Percentiles rank a stretch among this genome's conserved stretches.
These are phyloP conservation scores for Slavum lentiscoides DNA, from an alignment of 2,888 invertebrate species.

Conservation along the genomic window DNA sequence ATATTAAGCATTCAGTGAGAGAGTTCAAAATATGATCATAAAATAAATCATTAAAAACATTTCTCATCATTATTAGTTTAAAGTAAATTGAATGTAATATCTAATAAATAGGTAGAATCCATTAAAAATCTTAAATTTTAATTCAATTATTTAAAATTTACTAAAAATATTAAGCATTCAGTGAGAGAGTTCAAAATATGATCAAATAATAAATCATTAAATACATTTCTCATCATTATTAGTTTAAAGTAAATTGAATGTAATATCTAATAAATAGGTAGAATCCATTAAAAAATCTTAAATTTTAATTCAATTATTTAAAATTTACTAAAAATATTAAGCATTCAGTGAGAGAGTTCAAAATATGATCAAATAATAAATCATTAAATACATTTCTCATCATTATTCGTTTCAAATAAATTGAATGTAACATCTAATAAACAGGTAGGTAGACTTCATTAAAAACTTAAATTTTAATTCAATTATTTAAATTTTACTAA, in stretches of 20 bases:
- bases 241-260: not conserved
- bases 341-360: conserved; percentile 48
- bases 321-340: not conserved
- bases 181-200: conserved; percentile 48
- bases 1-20: no score
- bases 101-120: not conserved
- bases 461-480: not conserved
- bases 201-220: conserved; percentile 16
- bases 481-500: not conserved
- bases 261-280: not conserved
- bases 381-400: conserved; percentile 28
- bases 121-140: not conserved
- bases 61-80: not conserved
- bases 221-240: conserved; percentile 17
- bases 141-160: not conserved
- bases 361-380: conserved; percentile 19
- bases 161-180: not conserved
- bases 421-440: not conserved
- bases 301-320: not conserved
- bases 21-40: no score
- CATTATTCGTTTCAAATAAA: no score
- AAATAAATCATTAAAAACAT: no score
- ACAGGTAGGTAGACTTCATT: not conserved
- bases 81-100: not conserved
- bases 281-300: not conserved